A percentile compares a stretch with the other conserved stretches of the same genome.
These are phyloP conservation scores for Leptopilina boulardi DNA, from an alignment of 1,140 invertebrate genomes.

Conservation along the genomic window DNA sequence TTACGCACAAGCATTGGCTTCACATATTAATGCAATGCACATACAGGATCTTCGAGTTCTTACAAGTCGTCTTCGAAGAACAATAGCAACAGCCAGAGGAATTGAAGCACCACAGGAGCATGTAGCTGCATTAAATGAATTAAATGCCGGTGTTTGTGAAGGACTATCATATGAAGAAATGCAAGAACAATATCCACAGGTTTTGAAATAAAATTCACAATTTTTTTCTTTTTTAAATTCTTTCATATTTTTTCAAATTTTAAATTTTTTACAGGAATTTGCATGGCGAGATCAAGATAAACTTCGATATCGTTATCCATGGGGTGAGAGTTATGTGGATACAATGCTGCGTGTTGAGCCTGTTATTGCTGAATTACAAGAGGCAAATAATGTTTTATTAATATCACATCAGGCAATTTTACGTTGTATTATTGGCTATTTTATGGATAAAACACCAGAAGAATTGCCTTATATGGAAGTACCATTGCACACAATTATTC, in stretches of 20 bases:
- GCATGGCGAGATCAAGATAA: conserved; percentile 94
- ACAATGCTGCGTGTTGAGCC: conserved; percentile 90
- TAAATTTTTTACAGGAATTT: conserved; percentile 80
- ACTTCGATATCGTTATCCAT: conserved; percentile 93
- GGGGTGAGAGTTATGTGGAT: conserved; percentile 93
- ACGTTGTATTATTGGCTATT: conserved; percentile 93
- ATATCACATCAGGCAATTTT: conserved; percentile 94
- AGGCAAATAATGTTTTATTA: conserved; percentile 90
- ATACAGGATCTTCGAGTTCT: conserved; percentile 86
- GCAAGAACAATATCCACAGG: conserved; percentile 89
- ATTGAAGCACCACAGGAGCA: conserved; percentile 89
- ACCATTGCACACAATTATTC: conserved; percentile 93
- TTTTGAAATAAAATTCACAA: too few relatives aligned
- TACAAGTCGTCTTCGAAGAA: conserved; percentile 91
- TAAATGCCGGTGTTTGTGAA: conserved; percentile 95
- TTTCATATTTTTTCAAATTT: not conserved
- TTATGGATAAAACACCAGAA: conserved; percentile 88
- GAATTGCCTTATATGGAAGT: conserved; percentile 94
- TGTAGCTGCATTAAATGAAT: conserved; percentile 89
- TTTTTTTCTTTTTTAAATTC: not conserved
- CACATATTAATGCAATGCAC: conserved; percentile 84
- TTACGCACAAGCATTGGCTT: conserved; percentile 86
- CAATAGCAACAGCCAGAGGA: conserved; percentile 89
- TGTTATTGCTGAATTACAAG: conserved; percentile 87
- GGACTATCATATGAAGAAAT: conserved; percentile 96